A percentile compares a stretch with the other conserved stretches of the same genome.
phyloP scores from a whole-genome alignment of 2,888 invertebrate genomes.

The Pilophorus perplexus region DNA sequence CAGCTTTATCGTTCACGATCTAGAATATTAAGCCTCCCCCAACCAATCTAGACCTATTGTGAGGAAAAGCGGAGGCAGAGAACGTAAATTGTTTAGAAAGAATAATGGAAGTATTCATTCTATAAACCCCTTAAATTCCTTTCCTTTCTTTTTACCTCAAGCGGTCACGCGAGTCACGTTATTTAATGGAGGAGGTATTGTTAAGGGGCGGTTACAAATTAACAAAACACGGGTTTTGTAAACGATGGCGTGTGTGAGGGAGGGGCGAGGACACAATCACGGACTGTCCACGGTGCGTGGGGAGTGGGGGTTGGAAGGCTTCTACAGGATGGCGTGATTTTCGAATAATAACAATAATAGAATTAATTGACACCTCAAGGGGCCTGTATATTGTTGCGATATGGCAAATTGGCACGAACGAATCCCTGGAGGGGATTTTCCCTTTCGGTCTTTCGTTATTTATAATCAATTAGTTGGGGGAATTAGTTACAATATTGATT shows the following conservation, averaged over 20 bases:
- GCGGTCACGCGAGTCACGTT: conserved; percentile 17
- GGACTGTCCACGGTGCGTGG: not conserved
- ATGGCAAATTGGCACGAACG: too few relatives aligned
- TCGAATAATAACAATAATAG: not conserved
- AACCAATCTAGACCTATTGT: too few relatives aligned
- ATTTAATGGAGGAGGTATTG: conserved; percentile 20
- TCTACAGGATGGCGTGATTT: conserved; percentile 11
- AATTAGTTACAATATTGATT: too few relatives aligned
- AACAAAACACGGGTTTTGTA: conserved; percentile 30
- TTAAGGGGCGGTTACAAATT: conserved; percentile 8
- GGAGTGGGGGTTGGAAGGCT: conserved; percentile 18
- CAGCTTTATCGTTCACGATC: too few relatives aligned
- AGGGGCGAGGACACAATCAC: not conserved
- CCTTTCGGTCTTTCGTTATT: too few relatives aligned
- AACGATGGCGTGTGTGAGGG: conserved; percentile 24
- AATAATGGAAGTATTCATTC: conserved; percentile 10
- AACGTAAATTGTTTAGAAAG: conserved; percentile 1
- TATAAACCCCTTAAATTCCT: conserved; percentile 5
- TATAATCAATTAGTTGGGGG: too few relatives aligned
- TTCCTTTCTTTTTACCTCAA: not conserved
- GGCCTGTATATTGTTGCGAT: too few relatives aligned
- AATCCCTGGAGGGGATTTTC: too few relatives aligned
- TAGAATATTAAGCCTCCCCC: too few relatives aligned
- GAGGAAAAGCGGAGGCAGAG: too few relatives aligned
- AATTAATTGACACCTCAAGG: conserved; percentile 19